Evolutionary conservation across 2,888 invertebrate genomes (phyloP).

Genomic region (Iphiclides podalirius): DNA sequence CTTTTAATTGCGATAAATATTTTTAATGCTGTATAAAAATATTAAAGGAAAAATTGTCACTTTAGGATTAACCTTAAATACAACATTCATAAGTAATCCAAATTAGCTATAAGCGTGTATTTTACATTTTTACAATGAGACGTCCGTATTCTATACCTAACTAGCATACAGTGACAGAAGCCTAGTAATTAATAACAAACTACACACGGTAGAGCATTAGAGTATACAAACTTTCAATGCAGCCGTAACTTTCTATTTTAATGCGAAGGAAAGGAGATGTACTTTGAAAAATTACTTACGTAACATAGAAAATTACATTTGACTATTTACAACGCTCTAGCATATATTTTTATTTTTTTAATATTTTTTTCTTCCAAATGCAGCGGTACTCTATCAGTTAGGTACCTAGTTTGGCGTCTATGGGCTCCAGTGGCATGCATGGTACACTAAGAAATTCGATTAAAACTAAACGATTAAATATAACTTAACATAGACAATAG

Average conservation of each 20-base stretch:
- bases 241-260: slow-evolving; percentile 70
- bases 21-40: slow-evolving; percentile 79
- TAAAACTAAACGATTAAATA: slow-evolving; percentile 39
- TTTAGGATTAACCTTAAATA: slow-evolving; percentile 65
- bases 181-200: slow-evolving; percentile 75
- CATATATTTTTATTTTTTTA: slow-evolving; percentile 42
- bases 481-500: slow-evolving; percentile 24
- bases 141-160: slow-evolving; percentile 64
- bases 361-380: slow-evolving; percentile 29
- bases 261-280: slow-evolving; percentile 75
- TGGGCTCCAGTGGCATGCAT: slow-evolving; percentile 61
- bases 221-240: slow-evolving; percentile 63
- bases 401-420: slow-evolving; percentile 65
- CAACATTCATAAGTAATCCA: slow-evolving; percentile 71
- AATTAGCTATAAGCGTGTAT: slow-evolving; percentile 70
- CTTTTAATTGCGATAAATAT: slow-evolving; percentile 78
- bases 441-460: slow-evolving; percentile 60
- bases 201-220: slow-evolving; percentile 67
- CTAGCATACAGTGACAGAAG: slow-evolving; percentile 75
- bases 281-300: slow-evolving; percentile 68
- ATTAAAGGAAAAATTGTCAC: slow-evolving; percentile 78
- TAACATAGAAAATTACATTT: slow-evolving; percentile 77
- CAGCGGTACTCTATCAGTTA: slow-evolving; percentile 55
- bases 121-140: slow-evolving; percentile 79
- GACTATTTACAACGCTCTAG: slow-evolving; percentile 75